These are phyloP conservation scores for Heliconius ismenius DNA, from an alignment of 2,888 invertebrate genomes.

Conservation along the genomic window DNA sequence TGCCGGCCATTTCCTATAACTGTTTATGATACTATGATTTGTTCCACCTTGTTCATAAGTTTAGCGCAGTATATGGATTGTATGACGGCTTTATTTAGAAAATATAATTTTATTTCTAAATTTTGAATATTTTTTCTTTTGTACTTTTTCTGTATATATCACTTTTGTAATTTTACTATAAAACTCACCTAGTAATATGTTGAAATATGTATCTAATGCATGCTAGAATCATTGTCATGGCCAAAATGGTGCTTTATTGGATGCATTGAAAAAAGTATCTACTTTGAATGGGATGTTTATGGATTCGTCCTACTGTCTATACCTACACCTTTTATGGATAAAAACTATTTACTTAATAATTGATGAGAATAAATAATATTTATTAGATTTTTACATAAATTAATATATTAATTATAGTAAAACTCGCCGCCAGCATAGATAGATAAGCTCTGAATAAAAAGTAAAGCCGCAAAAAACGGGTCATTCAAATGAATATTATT, in stretches of 20 bases:
- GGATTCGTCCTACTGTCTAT: no score
- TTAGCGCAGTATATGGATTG: background rate
- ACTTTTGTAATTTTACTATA: background rate
- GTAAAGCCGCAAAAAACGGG: background rate
- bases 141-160: background rate
- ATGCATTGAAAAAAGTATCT: no score
- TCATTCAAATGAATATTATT: constrained; percentile 10
- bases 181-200: background rate
- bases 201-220: background rate
- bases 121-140: background rate
- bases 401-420: no score
- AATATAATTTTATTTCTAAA: background rate
- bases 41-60: constrained; percentile 19
- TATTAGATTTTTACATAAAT: background rate
- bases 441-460: background rate
- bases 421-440: no score
- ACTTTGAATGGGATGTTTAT: no score
- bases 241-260: no score
- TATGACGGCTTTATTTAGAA: background rate
- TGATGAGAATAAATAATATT: background rate
- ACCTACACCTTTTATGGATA: no score
- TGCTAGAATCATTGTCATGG: background rate
- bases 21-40: constrained; percentile 41
- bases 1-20: constrained; percentile 39
- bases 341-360: no score